Base-by-base conservation (phyloP, 1,140 invertebrate species). In the Calliphora vicina region DNA sequence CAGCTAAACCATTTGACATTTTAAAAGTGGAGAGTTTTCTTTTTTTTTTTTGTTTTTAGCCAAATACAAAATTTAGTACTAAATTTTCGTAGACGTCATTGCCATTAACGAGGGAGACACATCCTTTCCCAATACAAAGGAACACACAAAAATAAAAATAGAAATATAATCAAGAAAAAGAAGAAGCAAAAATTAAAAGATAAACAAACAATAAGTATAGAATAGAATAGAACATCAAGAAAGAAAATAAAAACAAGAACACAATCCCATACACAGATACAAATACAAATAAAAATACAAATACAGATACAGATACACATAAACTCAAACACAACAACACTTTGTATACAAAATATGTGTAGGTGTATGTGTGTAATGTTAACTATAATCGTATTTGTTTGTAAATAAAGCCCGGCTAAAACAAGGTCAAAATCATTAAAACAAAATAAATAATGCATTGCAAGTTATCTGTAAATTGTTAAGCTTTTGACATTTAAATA, bases 341-440 rank as follows among this genome's bases (percentile, higher is more conserved):
- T 17, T 17, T 57, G n/a, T n/a, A 2, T n/a, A 57, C 50, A n/a
- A 15, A 57, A 6, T 57, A n/a, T 57, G 12, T 17, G 50, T 57
- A n/a, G 4, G 50, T 57, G 50, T 57, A 17, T 17, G 50, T n/a
- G 12, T 57, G 45, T 50, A 50, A 50, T 67, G n/a, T 61, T 61
- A 15, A 15, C 35, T 57, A n/a, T 23, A n/a, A n/a, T 67, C 20
- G 20, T 67, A 26, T 80, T 43, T 57, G 78, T 81, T 81, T 81
- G 61, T 81, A 81, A 81, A 81, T 81, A 81, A 81, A 81, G 25
- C 61, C 74, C 74, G 74, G 74, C 74, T 78, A 78, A 78, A 23
- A 20, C 74, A 78, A 78, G 74, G 74, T 43, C 74, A 78, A 78
- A 45, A 78, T 25, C 35, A 43, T 78, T 78, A 78, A 42, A 67